Percentiles rank a stretch among this genome's conserved stretches.
Conservation (phyloP, 2,888 invertebrate genomes). For the Anagyrus pseudococci region DNA sequence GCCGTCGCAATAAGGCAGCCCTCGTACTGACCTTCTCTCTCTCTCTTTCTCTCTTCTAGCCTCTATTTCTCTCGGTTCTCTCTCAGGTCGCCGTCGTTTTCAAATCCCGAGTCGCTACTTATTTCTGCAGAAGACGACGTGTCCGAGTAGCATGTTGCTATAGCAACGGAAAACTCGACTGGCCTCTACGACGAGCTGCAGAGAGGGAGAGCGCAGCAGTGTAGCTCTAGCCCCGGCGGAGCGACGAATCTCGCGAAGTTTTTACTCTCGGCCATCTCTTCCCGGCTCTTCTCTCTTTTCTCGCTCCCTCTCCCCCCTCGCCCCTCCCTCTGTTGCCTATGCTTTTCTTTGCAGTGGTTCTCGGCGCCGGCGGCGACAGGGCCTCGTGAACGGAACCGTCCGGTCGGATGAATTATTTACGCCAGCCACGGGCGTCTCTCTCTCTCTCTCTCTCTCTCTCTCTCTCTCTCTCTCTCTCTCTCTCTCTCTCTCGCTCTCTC, state of each 20-base stretch:
- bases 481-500: no score
- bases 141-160: slow-evolving; percentile 50
- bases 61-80: no score
- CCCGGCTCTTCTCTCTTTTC: no score
- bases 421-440: no score
- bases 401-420: slow-evolving; percentile 28
- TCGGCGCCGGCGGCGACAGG: not conserved
- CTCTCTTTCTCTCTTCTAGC: not conserved
- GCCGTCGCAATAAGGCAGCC: slow-evolving; percentile 26
- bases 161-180: no score
- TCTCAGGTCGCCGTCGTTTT: slow-evolving; percentile 29
- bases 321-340: no score
- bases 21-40: slow-evolving; percentile 2
- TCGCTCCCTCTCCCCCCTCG: slow-evolving; percentile 36
- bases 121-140: slow-evolving; percentile 42
- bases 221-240: slow-evolving; percentile 21
- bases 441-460: no score
- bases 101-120: slow-evolving; percentile 38
- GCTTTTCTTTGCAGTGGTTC: slow-evolving; percentile 5
- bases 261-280: no score
- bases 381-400: no score
- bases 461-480: no score
- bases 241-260: slow-evolving; percentile 14
- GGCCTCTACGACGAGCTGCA: no score
- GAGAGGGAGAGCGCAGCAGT: not conserved